Percentiles rank a stretch among this genome's conserved stretches.
phyloP scores from a whole-genome alignment of 2,113 vertebrate species.

The Petrocephalus zakoni region DNA sequence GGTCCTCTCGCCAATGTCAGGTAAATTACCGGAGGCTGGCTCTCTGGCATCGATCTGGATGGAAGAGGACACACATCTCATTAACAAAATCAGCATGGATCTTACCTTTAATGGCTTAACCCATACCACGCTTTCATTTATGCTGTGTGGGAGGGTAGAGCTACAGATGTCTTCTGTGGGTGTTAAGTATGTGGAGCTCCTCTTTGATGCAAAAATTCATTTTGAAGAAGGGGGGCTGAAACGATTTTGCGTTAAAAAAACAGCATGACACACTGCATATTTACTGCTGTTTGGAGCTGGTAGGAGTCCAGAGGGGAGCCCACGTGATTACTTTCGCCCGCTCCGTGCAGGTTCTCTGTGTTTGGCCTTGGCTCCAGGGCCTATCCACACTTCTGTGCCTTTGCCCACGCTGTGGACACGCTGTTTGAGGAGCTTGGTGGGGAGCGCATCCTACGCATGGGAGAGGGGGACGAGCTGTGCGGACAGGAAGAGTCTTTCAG shows the following conservation, averaged over 20 bases:
- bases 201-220: slow-evolving; percentile 10
- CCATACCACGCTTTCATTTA: background rate
- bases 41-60: background rate
- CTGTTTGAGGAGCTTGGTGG: slow-evolving; percentile 93
- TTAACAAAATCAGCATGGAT: background rate
- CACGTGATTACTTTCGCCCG: background rate
- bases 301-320: background rate
- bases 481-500: slow-evolving; percentile 96
- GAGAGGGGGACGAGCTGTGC: slow-evolving; percentile 94
- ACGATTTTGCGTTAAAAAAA: background rate
- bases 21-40: slow-evolving; percentile 47
- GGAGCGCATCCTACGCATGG: slow-evolving; percentile 94
- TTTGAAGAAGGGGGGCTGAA: background rate
- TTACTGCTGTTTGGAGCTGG: background rate
- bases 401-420: slow-evolving; percentile 92
- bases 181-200: slow-evolving; percentile 2
- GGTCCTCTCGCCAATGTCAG: slow-evolving; percentile 93
- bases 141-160: background rate
- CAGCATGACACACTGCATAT: background rate
- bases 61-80: background rate
- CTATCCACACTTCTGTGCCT: slow-evolving; percentile 97
- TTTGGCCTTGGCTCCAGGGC: slow-evolving; percentile 94
- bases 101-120: slow-evolving; percentile 10
- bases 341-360: slow-evolving; percentile 78
- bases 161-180: slow-evolving; percentile 15